Base-by-base conservation (phyloP, 1,140 invertebrate genomes). In the Drosophila saltans region DNA sequence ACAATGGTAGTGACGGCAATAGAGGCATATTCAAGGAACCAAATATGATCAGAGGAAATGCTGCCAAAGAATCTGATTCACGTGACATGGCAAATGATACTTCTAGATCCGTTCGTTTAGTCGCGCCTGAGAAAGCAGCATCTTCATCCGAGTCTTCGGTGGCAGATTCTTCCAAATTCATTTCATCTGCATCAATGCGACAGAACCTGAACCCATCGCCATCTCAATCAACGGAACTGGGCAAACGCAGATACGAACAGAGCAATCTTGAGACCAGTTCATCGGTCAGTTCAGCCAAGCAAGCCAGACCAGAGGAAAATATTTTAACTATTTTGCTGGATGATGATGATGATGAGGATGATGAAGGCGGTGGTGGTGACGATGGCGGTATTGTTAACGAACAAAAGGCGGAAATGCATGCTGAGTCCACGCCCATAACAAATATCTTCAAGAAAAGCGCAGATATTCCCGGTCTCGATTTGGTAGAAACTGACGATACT, bases 391-490 rank as follows among this genome's bases (percentile, higher is more conserved):
- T 16, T 16, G 16, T 16, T 2, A 52, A 59, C 5, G n/a, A 55
- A 9, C 4, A 16, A 11, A 21, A 48, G 9, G 6, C 3, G 2
- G 57, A 8, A 5, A 55, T 72, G 1, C 33, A 56, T 1, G 21
- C 43, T 11, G 56, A 16, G n/a, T 21, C 67, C 9, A 69, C 72
- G n/a, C 59, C 75, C 10, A 91, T 91, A 71, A 72, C 72, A 21
- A 83, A 75, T 41, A 81, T 91, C n/a, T 91, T 91, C 45, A 90
- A 90, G n/a, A 92, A 91, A 64, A 80, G 52, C 10, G 89, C 88
- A 11, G 94, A 93, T 40, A 95, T 95, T 72, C 95, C 95, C 9
- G 95, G 95, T 8, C 93, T 95, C 48, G 95, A 95, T 93, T 93
- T 95, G 71, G 94, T 95, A 8, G 92, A 92, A 16, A 65, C 33